A percentile compares a stretch with the other conserved stretches of the same genome.
Evolutionary conservation across 1,140 invertebrate species (phyloP).

Genomic region (Formica selysi): DNA sequence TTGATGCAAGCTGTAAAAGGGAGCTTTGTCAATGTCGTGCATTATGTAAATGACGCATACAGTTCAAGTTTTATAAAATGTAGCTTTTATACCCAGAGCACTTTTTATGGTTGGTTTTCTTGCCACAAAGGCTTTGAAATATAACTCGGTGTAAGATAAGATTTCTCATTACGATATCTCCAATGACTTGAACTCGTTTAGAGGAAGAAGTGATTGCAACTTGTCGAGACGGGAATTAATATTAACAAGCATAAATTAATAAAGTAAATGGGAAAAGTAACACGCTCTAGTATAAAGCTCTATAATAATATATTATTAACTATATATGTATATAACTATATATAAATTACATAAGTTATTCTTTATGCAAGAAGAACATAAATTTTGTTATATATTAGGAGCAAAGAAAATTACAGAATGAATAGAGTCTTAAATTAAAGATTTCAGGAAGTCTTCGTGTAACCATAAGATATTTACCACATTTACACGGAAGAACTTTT

Average conservation of each 20-base stretch:
- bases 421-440: not conserved
- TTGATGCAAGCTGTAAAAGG: constrained; percentile 14
- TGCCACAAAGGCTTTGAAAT: constrained; percentile 3
- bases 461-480: not conserved
- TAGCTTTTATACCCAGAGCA: not conserved
- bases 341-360: not conserved
- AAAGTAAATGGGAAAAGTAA: not conserved
- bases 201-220: not conserved
- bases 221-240: not conserved
- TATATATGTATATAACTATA: not conserved
- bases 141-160: not conserved
- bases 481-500: constrained; percentile 10
- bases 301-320: not conserved
- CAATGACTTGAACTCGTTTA: not conserved
- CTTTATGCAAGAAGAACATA: no score
- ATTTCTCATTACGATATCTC: constrained; percentile 24
- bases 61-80: not conserved
- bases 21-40: not conserved
- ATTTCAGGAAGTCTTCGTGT: not conserved
- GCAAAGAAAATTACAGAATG: not conserved
- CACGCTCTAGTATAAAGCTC: not conserved
- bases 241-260: not conserved
- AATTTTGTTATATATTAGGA: no score
- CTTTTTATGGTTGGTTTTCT: constrained; percentile 1
- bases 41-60: constrained; percentile 28